phyloP scores from a whole-genome alignment of 2,888 invertebrate species.

The Diarsia mendica region DNA sequence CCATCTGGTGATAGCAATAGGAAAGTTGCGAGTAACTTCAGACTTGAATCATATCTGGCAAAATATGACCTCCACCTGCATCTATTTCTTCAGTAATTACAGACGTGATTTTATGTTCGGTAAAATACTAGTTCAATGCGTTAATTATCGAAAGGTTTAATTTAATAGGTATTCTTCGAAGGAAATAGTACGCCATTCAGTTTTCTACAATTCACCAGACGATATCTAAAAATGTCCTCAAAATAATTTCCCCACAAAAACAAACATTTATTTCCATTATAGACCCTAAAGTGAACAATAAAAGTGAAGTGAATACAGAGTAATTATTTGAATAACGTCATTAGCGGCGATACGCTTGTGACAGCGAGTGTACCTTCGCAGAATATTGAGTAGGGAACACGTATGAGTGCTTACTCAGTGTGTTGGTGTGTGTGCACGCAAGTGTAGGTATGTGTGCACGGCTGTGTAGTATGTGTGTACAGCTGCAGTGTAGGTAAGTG shows the following conservation, averaged over 20 bases:
- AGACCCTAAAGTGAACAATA: not conserved
- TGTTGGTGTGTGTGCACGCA: not conserved
- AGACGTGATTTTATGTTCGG: not conserved
- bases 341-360: constrained; percentile 43
- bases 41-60: not conserved
- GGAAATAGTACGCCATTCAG: not conserved
- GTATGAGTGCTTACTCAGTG: not conserved
- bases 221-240: not conserved
- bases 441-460: not conserved
- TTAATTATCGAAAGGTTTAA: too few species aligned
- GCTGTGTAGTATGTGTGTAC: too few species aligned
- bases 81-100: not conserved
- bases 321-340: constrained; percentile 62
- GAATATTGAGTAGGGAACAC: constrained; percentile 35
- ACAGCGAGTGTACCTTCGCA: not conserved
- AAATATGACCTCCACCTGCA: not conserved
- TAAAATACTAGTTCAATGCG: too few species aligned
- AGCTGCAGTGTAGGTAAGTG: too few species aligned
- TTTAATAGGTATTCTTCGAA: too few species aligned
- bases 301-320: constrained; percentile 31
- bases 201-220: not conserved
- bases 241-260: not conserved
- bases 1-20: too few species aligned
- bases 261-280: not conserved
- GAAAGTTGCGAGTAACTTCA: not conserved